Base-by-base conservation (phyloP, 30 jellyfish, hydroid and myxozoan genomes). In the Aurelia coerulea region DNA sequence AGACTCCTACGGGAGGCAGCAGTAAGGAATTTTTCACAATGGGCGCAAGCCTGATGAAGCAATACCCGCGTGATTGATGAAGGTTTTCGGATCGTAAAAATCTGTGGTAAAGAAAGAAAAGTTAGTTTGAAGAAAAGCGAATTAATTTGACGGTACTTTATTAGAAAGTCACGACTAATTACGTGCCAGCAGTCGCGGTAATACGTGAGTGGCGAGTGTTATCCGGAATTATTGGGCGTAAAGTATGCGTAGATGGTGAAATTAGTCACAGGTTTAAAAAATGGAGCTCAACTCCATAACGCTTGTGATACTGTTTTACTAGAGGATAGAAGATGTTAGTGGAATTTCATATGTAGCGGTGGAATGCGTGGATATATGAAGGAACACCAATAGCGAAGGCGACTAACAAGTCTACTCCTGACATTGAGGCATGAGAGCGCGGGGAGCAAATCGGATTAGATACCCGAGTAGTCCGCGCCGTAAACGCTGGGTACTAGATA, bases 1-100 rank as follows among this genome's bases (percentile, higher is more conserved):
- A 79, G 90, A 79, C 90, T 79, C 90, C 90, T 79, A 79, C 90
- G 90, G 90, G 90, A 79, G 90, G 90, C 90, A 60, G 90, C 90
- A 79, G 90, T 79, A 37, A 14, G 86, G 90, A 79, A 79, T 79
- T 1, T 60, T 79, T 6, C 81, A 64, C 90, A 79, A 79, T 79
- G 90, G 75, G 90, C 90, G 90, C 3, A 79, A 79, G 90, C 90
- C 75, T 79, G 90, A 79, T 64, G 81, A 6, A 60, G 90, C 90
- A 6, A 79, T 33, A 49, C n/a, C 90, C 90, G 90, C 86, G 90
- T 79, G 90, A 2, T 1, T 5, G 90, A 79, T 23, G 90, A 79
- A 79, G 90, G 90, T 76, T 14, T 64, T 79, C 2, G 90, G 90
- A 76, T 79, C 29, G 90, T 79, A 79, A 79, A 79, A 3, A 1